These are phyloP conservation scores for Thelaira solivaga DNA, from an alignment of 2,888 invertebrate genomes.

Conservation along the genomic window DNA sequence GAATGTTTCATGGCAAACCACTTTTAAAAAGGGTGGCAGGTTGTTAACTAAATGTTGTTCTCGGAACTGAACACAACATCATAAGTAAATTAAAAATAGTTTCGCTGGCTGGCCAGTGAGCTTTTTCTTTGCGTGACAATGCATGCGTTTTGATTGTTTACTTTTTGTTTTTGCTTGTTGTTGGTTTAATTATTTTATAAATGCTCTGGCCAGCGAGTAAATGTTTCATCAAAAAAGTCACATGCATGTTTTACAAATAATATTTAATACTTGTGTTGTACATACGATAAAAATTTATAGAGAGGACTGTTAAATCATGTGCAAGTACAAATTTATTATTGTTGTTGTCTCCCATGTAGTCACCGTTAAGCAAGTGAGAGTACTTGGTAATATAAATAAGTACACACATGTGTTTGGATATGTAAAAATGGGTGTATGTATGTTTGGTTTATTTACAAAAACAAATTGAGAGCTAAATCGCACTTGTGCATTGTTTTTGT, in stretches of 20 bases:
- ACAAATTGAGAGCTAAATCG: slow-evolving; percentile 29
- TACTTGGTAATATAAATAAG: not conserved
- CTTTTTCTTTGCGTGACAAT: slow-evolving; percentile 1
- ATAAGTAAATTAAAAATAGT: no score
- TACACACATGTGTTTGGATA: not conserved
- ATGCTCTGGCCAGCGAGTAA: slow-evolving; percentile 20
- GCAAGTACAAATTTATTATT: not conserved
- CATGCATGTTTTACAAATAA: slow-evolving; percentile 17
- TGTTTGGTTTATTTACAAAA: slow-evolving; percentile 9
- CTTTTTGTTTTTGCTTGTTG: slow-evolving; percentile 11
- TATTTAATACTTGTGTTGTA: not conserved
- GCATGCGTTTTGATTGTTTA: slow-evolving; percentile 43
- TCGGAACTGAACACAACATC: not conserved
- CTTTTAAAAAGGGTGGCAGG: slow-evolving; percentile 39
- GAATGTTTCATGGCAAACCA: slow-evolving; percentile 45
- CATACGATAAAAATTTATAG: slow-evolving; percentile 9
- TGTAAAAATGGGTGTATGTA: not conserved
- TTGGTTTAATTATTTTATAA: slow-evolving; percentile 33
- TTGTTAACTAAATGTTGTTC: slow-evolving; percentile 16
- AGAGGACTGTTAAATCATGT: not conserved
- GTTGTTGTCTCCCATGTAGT: slow-evolving; percentile 11
- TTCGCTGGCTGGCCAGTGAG: slow-evolving; percentile 1
- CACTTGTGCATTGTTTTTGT: slow-evolving; percentile 38
- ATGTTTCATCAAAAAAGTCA: slow-evolving; percentile 18
- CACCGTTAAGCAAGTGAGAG: slow-evolving; percentile 32